These are phyloP conservation scores for Cheilosia grossa DNA, from an alignment of 2,888 invertebrate genomes.

Conservation along the genomic window DNA sequence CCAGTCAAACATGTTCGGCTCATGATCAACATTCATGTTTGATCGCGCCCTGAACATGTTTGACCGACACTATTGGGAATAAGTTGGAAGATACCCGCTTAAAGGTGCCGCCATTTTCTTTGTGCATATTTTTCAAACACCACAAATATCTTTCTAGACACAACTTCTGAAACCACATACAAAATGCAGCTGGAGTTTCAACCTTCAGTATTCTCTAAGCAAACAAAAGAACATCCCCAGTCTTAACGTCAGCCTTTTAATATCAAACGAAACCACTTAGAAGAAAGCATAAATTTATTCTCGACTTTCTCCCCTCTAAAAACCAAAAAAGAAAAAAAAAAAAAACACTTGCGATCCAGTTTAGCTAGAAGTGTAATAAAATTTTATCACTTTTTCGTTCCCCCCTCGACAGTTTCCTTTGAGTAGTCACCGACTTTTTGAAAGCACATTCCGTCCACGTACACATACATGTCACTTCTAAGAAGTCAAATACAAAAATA, in stretches of 20 bases:
- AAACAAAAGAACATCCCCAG: neutral
- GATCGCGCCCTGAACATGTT: no score
- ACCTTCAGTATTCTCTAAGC: neutral
- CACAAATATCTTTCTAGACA: no score
- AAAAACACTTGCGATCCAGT: conserved; percentile 20
- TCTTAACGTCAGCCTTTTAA: conserved; percentile 13
- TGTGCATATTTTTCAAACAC: no score
- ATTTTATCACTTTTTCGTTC: conserved; percentile 48
- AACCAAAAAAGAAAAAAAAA: no score
- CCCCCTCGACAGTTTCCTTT: neutral
- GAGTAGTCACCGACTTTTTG: conserved; percentile 28
- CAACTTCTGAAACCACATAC: no score
- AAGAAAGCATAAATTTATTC: conserved; percentile 35
- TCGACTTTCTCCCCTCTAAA: neutral
- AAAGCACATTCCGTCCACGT: conserved; percentile 43
- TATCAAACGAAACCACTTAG: conserved; percentile 46
- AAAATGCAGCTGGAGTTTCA: neutral
- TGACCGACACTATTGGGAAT: no score
- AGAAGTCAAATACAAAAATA: conserved; percentile 10
- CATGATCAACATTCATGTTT: no score
- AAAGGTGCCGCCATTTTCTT: no score
- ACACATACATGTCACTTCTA: conserved; percentile 30
- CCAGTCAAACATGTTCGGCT: no score
- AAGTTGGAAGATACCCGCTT: no score
- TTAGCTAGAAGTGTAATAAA: conserved; percentile 52